Evolutionary conservation across 1,140 invertebrate genomes (phyloP).

Genomic region (Pseudomyrmex cubaensis): DNA sequence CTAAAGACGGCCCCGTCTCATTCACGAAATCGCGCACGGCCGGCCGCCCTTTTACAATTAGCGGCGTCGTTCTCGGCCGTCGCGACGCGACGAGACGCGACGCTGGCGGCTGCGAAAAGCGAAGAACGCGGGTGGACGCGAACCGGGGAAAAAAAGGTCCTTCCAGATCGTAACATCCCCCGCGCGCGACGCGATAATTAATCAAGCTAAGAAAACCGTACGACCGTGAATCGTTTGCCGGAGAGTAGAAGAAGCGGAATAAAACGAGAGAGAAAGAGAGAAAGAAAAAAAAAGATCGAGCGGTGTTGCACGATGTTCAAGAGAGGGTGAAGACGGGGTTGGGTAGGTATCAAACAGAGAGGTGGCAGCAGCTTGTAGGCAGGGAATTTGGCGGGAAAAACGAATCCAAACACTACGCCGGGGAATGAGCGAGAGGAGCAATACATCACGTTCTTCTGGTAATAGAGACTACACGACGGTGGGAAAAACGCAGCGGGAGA

Average conservation of each 20-base stretch:
- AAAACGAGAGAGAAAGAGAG: constrained; percentile 4
- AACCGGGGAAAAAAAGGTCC: constrained; percentile 31
- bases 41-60: constrained; percentile 72
- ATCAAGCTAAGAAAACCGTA: constrained; percentile 77
- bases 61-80: constrained; percentile 49
- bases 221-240: constrained; percentile 67
- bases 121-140: not conserved
- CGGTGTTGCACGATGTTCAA: constrained; percentile 19
- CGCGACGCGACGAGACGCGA: constrained; percentile 33
- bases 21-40: constrained; percentile 70
- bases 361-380: constrained; percentile 75
- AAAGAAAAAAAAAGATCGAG: constrained; percentile 3
- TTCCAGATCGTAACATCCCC: constrained; percentile 59
- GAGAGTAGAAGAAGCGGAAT: constrained; percentile 20
- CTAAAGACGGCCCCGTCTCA: constrained; percentile 64
- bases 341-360: constrained; percentile 55
- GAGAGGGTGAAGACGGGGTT: not conserved
- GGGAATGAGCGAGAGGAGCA: constrained; percentile 76
- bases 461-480: constrained; percentile 66
- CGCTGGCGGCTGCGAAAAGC: constrained; percentile 16
- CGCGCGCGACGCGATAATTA: constrained; percentile 78
- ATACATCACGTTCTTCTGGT: constrained; percentile 82
- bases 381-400: constrained; percentile 84
- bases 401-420: constrained; percentile 81
- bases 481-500: constrained; percentile 40